Evolutionary conservation across 2,113 vertebrate species (phyloP).

Genomic region (Daubentonia madagascariensis): DNA sequence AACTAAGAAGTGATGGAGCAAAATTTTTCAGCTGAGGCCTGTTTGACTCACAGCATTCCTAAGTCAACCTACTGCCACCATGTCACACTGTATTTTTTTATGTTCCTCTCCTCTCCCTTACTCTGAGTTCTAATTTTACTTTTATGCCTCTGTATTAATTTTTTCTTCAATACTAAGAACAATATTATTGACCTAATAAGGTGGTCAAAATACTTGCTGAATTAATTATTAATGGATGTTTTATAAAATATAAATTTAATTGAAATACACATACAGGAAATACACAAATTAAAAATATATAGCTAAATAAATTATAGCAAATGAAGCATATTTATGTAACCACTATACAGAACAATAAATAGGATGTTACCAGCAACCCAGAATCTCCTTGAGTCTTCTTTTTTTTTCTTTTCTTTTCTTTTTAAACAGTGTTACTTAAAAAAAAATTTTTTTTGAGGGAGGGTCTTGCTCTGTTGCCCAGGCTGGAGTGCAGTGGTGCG

Average conservation of each 20-base stretch:
- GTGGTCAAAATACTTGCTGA: background rate
- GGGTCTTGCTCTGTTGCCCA: too few relatives aligned
- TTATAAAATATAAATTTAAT: background rate
- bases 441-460: too few relatives aligned
- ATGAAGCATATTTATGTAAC: background rate
- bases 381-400: background rate
- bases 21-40: background rate
- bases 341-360: background rate
- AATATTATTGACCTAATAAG: background rate
- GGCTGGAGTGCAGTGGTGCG: too few relatives aligned
- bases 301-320: background rate
- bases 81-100: background rate
- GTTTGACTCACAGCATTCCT: background rate
- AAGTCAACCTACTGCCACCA: background rate
- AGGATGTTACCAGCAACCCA: background rate
- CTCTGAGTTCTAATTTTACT: background rate
- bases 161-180: background rate
- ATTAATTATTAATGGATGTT: background rate
- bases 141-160: background rate
- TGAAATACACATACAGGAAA: background rate
- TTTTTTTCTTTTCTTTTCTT: too few relatives aligned
- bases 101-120: background rate
- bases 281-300: background rate
- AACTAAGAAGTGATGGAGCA: background rate
- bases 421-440: too few relatives aligned